Evolutionary conservation across 2,113 vertebrate genomes (phyloP).

Genomic region (Synodontis membranacea): DNA sequence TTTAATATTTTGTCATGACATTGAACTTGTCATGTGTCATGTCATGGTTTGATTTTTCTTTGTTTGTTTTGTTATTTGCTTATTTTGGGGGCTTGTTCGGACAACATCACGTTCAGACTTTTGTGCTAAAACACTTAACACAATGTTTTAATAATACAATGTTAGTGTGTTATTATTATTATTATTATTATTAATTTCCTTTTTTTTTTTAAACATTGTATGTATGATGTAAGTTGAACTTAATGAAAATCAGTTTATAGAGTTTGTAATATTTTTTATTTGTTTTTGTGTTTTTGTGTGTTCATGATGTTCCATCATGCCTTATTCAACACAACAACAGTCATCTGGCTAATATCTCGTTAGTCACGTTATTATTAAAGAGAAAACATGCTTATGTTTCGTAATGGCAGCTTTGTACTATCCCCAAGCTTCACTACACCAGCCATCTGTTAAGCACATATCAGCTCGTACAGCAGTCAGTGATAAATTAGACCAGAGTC

Average conservation of each 20-base stretch:
- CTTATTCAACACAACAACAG: neutral
- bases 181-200: neutral
- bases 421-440: neutral
- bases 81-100: neutral
- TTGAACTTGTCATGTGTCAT: no score
- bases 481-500: slow-evolving; percentile 40
- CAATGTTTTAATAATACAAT: neutral
- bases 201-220: neutral
- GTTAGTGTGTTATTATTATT: no score
- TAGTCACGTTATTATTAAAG: neutral
- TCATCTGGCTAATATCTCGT: neutral
- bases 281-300: neutral
- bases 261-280: neutral
- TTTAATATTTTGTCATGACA: neutral
- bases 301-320: neutral
- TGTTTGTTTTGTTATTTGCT: neutral
- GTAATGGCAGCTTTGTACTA: neutral
- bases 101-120: neutral
- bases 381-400: neutral
- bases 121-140: neutral
- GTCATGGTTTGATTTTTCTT: neutral
- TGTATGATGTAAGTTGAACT: neutral
- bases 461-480: slow-evolving; percentile 22
- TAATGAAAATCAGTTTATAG: neutral
- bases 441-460: slow-evolving; percentile 32